phyloP scores from a whole-genome alignment of 2,888 invertebrate genomes.

The Disparrhopalites patrizii region DNA sequence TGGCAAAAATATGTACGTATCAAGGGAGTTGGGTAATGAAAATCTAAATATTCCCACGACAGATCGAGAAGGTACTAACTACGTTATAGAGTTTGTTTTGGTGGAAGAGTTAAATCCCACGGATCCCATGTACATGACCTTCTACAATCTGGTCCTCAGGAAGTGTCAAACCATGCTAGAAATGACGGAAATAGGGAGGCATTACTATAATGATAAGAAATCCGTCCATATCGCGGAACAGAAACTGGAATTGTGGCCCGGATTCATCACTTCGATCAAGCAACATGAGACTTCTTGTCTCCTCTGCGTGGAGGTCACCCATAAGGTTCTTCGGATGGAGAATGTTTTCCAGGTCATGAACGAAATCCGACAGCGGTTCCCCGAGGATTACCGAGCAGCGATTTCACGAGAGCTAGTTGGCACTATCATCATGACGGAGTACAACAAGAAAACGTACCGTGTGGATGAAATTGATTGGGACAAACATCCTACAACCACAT shows the following conservation, averaged over 20 bases:
- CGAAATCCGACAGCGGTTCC: not conserved
- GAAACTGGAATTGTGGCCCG: slow-evolving; percentile 5
- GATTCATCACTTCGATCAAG: slow-evolving; percentile 10
- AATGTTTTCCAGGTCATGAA: slow-evolving; percentile 4
- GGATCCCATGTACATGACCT: slow-evolving; percentile 10
- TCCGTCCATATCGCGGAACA: not conserved
- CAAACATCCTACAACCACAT: not conserved
- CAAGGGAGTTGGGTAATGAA: too few relatives aligned
- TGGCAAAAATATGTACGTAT: not conserved
- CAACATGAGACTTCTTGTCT: slow-evolving; percentile 6
- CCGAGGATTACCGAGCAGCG: not conserved
- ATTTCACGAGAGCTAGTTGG: slow-evolving; percentile 12
- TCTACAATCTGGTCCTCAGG: slow-evolving; percentile 14
- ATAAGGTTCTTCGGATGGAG: slow-evolving; percentile 7
- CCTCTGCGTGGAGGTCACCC: slow-evolving; percentile 11
- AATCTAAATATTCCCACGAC: too few relatives aligned
- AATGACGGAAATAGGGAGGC: not conserved
- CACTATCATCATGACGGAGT: slow-evolving; percentile 12
- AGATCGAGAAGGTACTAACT: slow-evolving; percentile 14
- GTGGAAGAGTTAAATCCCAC: slow-evolving; percentile 33
- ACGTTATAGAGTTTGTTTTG: slow-evolving; percentile 30
- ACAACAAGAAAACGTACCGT: slow-evolving; percentile 9
- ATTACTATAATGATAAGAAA: slow-evolving; percentile 5
- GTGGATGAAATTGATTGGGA: slow-evolving; percentile 7
- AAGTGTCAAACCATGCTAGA: not conserved